A percentile compares a stretch with the other conserved stretches of the same genome.
Evolutionary conservation across 2,888 invertebrate genomes (phyloP).

Genomic region (Stenchaetothrips biformis): DNA sequence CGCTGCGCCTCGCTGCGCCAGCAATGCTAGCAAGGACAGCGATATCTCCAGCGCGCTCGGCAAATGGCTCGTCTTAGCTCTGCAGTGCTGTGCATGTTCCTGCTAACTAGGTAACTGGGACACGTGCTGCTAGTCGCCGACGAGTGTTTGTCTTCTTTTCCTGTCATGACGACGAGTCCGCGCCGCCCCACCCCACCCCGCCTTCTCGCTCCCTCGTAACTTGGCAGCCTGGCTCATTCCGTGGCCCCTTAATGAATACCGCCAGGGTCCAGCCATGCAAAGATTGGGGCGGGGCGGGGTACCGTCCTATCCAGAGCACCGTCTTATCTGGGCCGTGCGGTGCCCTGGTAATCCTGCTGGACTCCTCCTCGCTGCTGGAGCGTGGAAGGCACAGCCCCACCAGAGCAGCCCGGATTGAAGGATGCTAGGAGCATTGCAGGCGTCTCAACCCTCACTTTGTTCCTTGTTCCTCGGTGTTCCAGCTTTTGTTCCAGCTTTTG

Average conservation of each 20-base stretch:
- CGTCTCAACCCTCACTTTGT: not conserved
- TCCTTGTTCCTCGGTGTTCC: too few relatives aligned
- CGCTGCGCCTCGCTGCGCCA: not conserved
- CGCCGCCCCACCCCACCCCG: not conserved
- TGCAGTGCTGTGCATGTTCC: too few relatives aligned
- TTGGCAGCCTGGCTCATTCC: not conserved
- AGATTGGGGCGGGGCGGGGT: not conserved
- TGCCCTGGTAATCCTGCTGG: not conserved
- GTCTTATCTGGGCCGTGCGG: not conserved
- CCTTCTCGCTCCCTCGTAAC: not conserved
- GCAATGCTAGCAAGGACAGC: too few relatives aligned
- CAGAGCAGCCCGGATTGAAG: not conserved
- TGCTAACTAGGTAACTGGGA: too few relatives aligned
- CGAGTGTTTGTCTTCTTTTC: too few relatives aligned
- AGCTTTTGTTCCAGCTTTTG: too few relatives aligned
- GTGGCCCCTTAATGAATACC: not conserved
- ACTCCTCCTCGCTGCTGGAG: not conserved
- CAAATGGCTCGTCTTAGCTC: too few relatives aligned
- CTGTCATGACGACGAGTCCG: too few relatives aligned
- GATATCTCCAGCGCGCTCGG: too few relatives aligned
- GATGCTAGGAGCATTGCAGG: not conserved
- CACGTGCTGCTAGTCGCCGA: too few relatives aligned
- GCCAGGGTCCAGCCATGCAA: constrained; percentile 5
- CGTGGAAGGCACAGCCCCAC: not conserved
- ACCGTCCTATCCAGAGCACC: not conserved